Percentiles rank a stretch among this genome's conserved stretches.
These are phyloP conservation scores for Spheniscus mendiculus DNA, from an alignment of 2,113 vertebrate genomes.

Conservation along the genomic window DNA sequence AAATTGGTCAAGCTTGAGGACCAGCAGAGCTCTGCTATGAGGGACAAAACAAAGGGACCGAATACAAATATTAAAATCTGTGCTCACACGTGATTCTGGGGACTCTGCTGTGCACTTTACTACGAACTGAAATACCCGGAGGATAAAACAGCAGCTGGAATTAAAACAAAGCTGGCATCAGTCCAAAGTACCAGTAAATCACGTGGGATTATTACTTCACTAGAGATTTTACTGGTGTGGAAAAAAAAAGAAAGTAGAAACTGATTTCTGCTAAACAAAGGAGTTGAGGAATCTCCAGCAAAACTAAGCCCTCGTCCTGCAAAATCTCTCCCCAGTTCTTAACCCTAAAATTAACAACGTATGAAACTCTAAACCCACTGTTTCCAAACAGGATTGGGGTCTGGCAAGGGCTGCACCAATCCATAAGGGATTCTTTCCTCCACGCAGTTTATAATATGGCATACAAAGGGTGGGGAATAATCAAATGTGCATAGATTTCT, in stretches of 20 bases:
- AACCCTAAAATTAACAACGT: background rate
- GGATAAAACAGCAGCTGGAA: constrained; percentile 57
- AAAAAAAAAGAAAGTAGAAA: constrained; percentile 26
- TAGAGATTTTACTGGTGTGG: constrained; percentile 19
- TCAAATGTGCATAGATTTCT: background rate
- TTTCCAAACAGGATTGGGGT: background rate
- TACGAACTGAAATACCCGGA: background rate
- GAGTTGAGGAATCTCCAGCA: background rate
- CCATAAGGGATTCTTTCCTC: background rate
- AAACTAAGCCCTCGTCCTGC: background rate
- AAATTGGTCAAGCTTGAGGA: constrained; percentile 39
- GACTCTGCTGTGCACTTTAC: background rate
- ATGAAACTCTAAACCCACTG: background rate
- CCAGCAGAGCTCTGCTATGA: constrained; percentile 22
- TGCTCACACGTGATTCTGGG: background rate
- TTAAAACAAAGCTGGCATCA: constrained; percentile 56
- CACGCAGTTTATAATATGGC: background rate
- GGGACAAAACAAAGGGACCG: background rate
- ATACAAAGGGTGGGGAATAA: background rate
- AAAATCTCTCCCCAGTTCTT: background rate
- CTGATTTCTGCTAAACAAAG: constrained; percentile 6
- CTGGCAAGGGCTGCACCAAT: background rate
- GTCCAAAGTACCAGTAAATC: constrained; percentile 41
- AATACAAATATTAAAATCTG: constrained; percentile 7
- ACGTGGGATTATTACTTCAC: constrained; percentile 33